Conservation (phyloP, 2,888 invertebrate genomes). For the Horisme vitalbata region DNA sequence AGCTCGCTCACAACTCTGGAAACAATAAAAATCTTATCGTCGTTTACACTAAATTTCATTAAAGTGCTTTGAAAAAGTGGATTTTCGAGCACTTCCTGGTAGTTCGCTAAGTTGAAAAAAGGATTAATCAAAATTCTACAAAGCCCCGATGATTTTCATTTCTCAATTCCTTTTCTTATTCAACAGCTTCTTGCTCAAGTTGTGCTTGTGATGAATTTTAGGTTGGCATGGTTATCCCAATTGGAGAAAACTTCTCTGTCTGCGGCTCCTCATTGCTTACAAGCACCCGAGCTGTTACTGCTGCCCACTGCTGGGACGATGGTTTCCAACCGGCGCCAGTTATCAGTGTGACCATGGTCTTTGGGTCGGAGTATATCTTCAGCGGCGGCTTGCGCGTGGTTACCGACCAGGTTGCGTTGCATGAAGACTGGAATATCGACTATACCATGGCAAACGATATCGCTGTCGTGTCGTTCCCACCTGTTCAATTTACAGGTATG, state of each 20-base stretch:
- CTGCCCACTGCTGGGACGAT: slow-evolving; percentile 42
- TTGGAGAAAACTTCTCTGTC: slow-evolving; percentile 10
- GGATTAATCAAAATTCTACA: too few relatives aligned
- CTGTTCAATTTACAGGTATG: slow-evolving; percentile 32
- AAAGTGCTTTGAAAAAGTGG: too few relatives aligned
- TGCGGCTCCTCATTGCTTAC: slow-evolving; percentile 38
- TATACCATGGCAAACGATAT: slow-evolving; percentile 37
- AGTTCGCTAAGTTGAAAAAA: too few relatives aligned
- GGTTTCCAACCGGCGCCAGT: slow-evolving; percentile 17
- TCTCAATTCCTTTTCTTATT: too few relatives aligned
- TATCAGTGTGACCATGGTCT: slow-evolving; percentile 28
- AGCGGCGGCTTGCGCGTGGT: slow-evolving; percentile 35
- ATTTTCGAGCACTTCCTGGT: too few relatives aligned
- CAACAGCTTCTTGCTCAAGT: too few relatives aligned
- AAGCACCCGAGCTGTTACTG: slow-evolving; percentile 34
- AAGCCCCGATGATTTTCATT: too few relatives aligned
- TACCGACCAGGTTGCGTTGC: slow-evolving; percentile 29
- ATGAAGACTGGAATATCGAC: slow-evolving; percentile 34
- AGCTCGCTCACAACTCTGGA: too few relatives aligned
- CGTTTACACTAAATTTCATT: too few relatives aligned
- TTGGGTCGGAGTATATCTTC: slow-evolving; percentile 35
- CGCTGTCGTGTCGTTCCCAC: slow-evolving; percentile 38
- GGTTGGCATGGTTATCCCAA: neutral
- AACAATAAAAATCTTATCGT: too few relatives aligned
- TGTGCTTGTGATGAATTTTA: too few relatives aligned